These are phyloP conservation scores for Boloria selene DNA, from an alignment of 2,888 invertebrate species.

Conservation along the genomic window DNA sequence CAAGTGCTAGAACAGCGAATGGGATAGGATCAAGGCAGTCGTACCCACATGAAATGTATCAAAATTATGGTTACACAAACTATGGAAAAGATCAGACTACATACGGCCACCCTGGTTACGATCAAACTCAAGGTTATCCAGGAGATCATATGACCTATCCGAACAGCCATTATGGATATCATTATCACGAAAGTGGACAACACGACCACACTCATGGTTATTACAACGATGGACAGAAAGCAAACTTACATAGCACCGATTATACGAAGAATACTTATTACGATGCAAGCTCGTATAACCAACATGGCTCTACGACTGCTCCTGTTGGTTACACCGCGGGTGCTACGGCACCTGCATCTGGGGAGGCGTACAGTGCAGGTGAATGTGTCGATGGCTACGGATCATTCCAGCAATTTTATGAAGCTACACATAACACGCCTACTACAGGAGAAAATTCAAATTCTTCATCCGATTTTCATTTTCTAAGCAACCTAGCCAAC, in stretches of 20 bases:
- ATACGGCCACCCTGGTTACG: constrained; percentile 83
- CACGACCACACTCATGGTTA: constrained; percentile 73
- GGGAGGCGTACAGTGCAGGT: constrained; percentile 67
- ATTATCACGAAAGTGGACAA: constrained; percentile 73
- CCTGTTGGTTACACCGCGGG: constrained; percentile 54
- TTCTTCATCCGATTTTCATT: constrained; percentile 97
- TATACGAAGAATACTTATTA: constrained; percentile 79
- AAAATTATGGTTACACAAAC: constrained; percentile 78
- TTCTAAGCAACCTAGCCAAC: constrained; percentile 94
- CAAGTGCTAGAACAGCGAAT: constrained; percentile 65
- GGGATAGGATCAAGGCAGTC: constrained; percentile 67
- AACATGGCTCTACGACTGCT: constrained; percentile 55
- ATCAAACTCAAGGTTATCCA: constrained; percentile 71
- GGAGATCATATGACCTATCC: constrained; percentile 73
- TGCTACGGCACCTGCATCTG: constrained; percentile 54
- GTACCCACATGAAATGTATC: constrained; percentile 78
- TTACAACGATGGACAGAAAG: constrained; percentile 76
- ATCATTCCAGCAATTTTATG: constrained; percentile 88
- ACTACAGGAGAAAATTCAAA: constrained; percentile 90
- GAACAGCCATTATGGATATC: constrained; percentile 77
- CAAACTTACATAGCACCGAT: constrained; percentile 75
- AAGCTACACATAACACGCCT: constrained; percentile 77
- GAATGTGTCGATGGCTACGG: constrained; percentile 86
- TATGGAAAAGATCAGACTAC: constrained; percentile 79
- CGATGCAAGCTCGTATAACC: constrained; percentile 65